phyloP scores from a whole-genome alignment of 2,888 invertebrate species.

The Calliopum simillimum region DNA sequence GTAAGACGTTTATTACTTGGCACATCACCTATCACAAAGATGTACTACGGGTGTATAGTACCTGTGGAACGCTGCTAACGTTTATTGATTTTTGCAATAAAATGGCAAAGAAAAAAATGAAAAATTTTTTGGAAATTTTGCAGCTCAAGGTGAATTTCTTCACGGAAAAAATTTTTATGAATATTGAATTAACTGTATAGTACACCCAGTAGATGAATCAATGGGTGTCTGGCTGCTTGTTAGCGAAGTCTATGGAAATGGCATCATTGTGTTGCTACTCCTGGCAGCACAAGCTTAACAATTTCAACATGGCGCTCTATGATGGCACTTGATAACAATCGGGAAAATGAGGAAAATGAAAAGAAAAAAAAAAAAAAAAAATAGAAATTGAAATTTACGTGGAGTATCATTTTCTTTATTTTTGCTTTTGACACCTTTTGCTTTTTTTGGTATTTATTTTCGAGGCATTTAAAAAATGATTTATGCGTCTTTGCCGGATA shows the following conservation, averaged over 20 bases:
- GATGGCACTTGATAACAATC: constrained; percentile 50
- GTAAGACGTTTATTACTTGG: neutral
- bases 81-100: neutral
- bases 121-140: neutral
- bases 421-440: neutral
- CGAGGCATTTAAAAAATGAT: constrained; percentile 15
- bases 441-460: neutral
- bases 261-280: neutral
- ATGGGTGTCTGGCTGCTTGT: constrained; percentile 1
- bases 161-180: constrained; percentile 46
- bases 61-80: too few relatives aligned
- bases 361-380: too few relatives aligned
- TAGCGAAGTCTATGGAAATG: constrained; percentile 13
- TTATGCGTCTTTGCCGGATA: constrained; percentile 47
- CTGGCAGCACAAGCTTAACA: constrained; percentile 20
- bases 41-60: too few relatives aligned
- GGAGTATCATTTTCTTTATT: neutral
- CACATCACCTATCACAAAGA: neutral
- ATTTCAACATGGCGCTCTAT: constrained; percentile 32
- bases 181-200: constrained; percentile 51
- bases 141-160: neutral
- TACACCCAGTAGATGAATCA: neutral
- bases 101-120: neutral
- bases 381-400: constrained; percentile 38
- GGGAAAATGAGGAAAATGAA: too few relatives aligned